Evolutionary conservation across 1,140 invertebrate genomes (phyloP).

Genomic region (Stenopsyche tienmushanensis): DNA sequence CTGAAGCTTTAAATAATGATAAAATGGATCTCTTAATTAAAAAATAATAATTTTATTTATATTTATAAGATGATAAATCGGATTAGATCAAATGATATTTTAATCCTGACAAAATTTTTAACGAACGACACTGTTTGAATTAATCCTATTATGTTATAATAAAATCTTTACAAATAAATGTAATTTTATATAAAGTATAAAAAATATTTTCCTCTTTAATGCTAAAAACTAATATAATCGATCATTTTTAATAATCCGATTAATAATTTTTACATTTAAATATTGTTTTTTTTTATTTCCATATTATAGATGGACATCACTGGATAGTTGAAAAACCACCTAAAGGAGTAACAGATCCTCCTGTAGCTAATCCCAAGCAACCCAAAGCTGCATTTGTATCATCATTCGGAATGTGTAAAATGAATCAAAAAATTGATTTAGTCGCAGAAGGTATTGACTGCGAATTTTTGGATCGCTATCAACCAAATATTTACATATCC

Average conservation of each 20-base stretch:
- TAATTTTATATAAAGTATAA: too few relatives aligned
- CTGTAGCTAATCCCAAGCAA: slow-evolving; percentile 41
- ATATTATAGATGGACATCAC: slow-evolving; percentile 43
- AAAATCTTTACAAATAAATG: too few relatives aligned
- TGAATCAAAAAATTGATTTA: slow-evolving; percentile 45
- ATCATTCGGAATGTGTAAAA: slow-evolving; percentile 45
- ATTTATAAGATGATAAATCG: too few relatives aligned
- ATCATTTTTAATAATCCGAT: slow-evolving; percentile 9
- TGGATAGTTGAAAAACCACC: slow-evolving; percentile 47
- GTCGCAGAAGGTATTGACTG: slow-evolving; percentile 38
- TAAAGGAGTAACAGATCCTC: slow-evolving; percentile 39
- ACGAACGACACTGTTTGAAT: too few relatives aligned
- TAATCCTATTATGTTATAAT: background rate
- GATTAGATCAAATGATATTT: too few relatives aligned
- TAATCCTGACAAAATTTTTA: too few relatives aligned
- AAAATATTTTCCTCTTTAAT: too few relatives aligned
- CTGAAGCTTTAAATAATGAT: too few relatives aligned
- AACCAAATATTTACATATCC: slow-evolving; percentile 45
- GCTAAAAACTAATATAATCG: too few relatives aligned
- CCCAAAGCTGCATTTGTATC: slow-evolving; percentile 47
- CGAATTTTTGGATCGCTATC: slow-evolving; percentile 45
- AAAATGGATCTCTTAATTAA: too few relatives aligned
- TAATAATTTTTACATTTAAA: too few relatives aligned
- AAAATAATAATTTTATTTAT: too few relatives aligned
- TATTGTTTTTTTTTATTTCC: slow-evolving; percentile 1